Conservation (phyloP, 2,888 invertebrate species). For the Parnassius apollo region DNA sequence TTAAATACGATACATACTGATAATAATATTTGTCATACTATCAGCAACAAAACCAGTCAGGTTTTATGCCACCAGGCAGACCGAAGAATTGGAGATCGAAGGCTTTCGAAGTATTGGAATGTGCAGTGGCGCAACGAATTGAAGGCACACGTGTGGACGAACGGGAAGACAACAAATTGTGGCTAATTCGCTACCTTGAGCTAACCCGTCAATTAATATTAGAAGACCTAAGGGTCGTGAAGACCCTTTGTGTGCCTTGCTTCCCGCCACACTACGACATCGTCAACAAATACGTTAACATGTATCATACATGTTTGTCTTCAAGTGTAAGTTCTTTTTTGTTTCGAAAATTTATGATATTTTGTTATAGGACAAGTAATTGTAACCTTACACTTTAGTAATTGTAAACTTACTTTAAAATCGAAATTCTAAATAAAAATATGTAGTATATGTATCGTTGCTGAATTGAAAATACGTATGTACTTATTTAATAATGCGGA, state of each 20-base stretch:
- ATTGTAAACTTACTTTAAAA: too few species aligned
- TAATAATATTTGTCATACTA: slow-evolving; percentile 17
- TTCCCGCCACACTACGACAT: slow-evolving; percentile 98
- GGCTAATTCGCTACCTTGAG: slow-evolving; percentile 97
- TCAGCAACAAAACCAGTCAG: slow-evolving; percentile 88
- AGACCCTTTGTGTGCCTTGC: slow-evolving; percentile 93
- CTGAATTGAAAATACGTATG: too few species aligned
- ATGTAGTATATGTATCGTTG: too few species aligned
- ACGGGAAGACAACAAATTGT: slow-evolving; percentile 93
- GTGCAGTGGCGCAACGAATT: slow-evolving; percentile 90
- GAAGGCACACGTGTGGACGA: slow-evolving; percentile 98
- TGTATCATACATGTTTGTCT: slow-evolving; percentile 95
- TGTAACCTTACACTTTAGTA: too few species aligned
- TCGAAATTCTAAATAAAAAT: too few species aligned
- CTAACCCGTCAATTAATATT: slow-evolving; percentile 91
- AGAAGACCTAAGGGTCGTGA: slow-evolving; percentile 95
- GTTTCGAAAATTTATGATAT: too few species aligned
- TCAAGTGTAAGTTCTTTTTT: slow-evolving; percentile 82
- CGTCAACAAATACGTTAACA: slow-evolving; percentile 92
- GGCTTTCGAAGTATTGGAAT: slow-evolving; percentile 90
- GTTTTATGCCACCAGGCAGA: slow-evolving; percentile 96
- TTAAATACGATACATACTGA: too few species aligned
- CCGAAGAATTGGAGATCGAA: slow-evolving; percentile 95
- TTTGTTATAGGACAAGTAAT: too few species aligned
- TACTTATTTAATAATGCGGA: too few species aligned